A percentile compares a stretch with the other conserved stretches of the same genome.
These are phyloP conservation scores for Thelaira solivaga DNA, from an alignment of 2,888 invertebrate genomes.

Conservation along the genomic window DNA sequence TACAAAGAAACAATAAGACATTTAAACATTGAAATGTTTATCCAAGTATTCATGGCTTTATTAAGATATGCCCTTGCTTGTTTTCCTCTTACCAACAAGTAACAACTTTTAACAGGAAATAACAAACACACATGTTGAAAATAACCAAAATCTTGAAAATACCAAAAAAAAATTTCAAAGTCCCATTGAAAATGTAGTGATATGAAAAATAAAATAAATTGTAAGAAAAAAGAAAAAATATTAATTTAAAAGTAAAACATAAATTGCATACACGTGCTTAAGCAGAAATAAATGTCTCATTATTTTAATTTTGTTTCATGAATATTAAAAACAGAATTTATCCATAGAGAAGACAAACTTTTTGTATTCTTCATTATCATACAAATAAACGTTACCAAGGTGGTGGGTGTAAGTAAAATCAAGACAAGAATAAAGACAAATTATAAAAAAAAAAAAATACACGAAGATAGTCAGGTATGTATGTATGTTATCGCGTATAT, in stretches of 20 bases:
- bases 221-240: background rate
- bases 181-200: slow-evolving; percentile 31
- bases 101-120: slow-evolving; percentile 22
- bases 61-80: background rate
- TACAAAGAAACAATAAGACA: slow-evolving; percentile 1
- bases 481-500: no score
- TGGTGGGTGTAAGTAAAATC: no score
- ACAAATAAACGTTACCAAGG: background rate
- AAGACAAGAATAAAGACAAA: no score
- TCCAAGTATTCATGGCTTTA: slow-evolving; percentile 25
- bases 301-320: slow-evolving; percentile 25
- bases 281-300: slow-evolving; percentile 56
- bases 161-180: slow-evolving; percentile 23
- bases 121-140: slow-evolving; percentile 47
- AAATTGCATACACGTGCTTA: slow-evolving; percentile 60
- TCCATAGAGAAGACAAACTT: background rate
- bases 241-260: background rate
- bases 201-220: background rate
- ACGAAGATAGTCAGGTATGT: no score
- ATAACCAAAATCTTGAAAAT: slow-evolving; percentile 6
- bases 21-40: slow-evolving; percentile 12
- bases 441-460: no score
- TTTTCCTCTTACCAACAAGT: background rate
- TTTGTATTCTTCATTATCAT: background rate
- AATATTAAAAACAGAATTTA: background rate